Evolutionary conservation across 2,888 invertebrate genomes (phyloP).

Genomic region (Morpho deidamia): DNA sequence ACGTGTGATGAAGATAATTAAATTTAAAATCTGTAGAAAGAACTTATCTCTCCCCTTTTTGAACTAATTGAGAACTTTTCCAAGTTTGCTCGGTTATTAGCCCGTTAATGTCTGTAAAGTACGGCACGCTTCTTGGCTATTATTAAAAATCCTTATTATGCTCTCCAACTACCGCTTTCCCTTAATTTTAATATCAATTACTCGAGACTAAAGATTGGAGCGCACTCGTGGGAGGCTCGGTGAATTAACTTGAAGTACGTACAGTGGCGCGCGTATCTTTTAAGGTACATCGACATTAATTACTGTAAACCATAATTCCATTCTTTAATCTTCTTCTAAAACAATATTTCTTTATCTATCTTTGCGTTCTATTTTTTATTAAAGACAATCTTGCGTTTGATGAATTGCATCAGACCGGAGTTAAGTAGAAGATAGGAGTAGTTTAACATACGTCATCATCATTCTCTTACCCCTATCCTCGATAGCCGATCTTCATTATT

Average conservation of each 20-base stretch:
- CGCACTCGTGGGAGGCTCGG: constrained; percentile 15
- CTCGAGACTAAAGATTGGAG: constrained; percentile 19
- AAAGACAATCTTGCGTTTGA: too few relatives aligned
- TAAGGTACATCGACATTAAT: too few relatives aligned
- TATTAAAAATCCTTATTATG: constrained; percentile 11
- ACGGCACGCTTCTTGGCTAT: background rate
- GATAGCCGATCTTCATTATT: too few relatives aligned
- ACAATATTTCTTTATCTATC: too few relatives aligned
- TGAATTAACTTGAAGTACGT: constrained; percentile 17
- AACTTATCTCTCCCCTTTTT: background rate
- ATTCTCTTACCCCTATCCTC: too few relatives aligned
- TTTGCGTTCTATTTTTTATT: too few relatives aligned
- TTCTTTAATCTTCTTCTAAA: too few relatives aligned
- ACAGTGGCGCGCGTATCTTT: background rate
- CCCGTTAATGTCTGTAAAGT: constrained; percentile 2
- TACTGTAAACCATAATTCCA: too few relatives aligned
- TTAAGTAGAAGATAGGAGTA: too few relatives aligned
- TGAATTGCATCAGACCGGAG: too few relatives aligned
- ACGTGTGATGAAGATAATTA: background rate
- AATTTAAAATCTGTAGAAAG: background rate
- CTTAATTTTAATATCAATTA: constrained; percentile 11
- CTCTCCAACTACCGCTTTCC: constrained; percentile 9
- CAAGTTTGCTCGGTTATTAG: constrained; percentile 3
- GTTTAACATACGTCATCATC: too few relatives aligned
- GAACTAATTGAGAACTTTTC: constrained; percentile 5